Evolutionary conservation across 2,888 invertebrate species (phyloP).

Genomic region (Cephus spinipes): DNA sequence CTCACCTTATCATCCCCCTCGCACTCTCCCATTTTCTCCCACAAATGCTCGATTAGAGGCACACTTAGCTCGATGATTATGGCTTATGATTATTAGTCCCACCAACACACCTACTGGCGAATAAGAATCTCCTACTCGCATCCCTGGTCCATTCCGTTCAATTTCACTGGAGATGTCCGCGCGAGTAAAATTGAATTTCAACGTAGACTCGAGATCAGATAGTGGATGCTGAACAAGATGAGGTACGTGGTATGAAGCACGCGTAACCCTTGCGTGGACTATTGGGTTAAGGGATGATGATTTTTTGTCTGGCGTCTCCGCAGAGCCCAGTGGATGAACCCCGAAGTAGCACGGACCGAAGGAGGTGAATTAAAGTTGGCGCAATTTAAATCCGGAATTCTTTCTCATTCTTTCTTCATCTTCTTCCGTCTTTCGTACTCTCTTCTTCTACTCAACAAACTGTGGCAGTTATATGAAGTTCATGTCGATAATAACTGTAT

Average conservation of each 20-base stretch:
- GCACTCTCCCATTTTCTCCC: conserved; percentile 7
- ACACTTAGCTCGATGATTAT: conserved; percentile 34
- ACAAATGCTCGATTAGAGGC: conserved; percentile 30
- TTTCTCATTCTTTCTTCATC: not conserved
- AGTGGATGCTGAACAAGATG: not conserved
- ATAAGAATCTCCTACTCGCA: conserved; percentile 1
- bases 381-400: not conserved
- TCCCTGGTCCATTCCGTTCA: conserved; percentile 35
- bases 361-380: not conserved
- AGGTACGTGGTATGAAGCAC: not conserved
- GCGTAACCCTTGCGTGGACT: too few species aligned
- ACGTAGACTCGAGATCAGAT: conserved; percentile 20
- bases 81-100: conserved; percentile 31
- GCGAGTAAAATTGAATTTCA: conserved; percentile 31
- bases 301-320: not conserved
- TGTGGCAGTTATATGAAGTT: conserved; percentile 42
- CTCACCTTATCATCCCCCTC: not conserved
- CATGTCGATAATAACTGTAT: conserved; percentile 64
- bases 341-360: not conserved
- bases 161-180: conserved; percentile 28
- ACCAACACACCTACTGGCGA: conserved; percentile 8
- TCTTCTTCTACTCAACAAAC: not conserved
- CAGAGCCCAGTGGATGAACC: not conserved
- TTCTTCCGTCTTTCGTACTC: not conserved
- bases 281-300: not conserved